Base-by-base conservation (phyloP, 2,797 vertebrate genomes). In the Australoheros facetus region DNA sequence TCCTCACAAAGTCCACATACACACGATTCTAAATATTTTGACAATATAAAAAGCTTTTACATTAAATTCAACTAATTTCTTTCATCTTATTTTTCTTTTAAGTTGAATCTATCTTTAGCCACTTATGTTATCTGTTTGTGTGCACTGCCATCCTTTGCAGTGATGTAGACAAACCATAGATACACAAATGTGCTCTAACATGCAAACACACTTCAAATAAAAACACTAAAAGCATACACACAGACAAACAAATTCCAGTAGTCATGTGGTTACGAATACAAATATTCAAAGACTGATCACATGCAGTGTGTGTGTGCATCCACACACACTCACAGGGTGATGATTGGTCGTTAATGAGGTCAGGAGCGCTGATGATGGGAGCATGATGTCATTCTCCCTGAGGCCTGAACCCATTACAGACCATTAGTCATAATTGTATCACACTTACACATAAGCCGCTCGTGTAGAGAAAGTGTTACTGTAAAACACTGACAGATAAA, bases 281-380 rank as follows among this genome's bases (percentile, higher is more conserved):
- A 14, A 39, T 39, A 51, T 14, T 48, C 57, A n/a, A 56, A 54
- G 16, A 55, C 26, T n/a, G 48, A 73, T 51, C 55, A 56, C 62
- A 62, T 0, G 7, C 5, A 54, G 60, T 17, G 23, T 42, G 14
- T 48, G 42, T 7, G 32, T 11, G 56, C 7, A 21, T 14, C n/a
- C 3, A 8, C 58, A 16, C 32, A 28, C 48, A 39, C 58, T 42
- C 59, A n/a, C 48, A 56, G 1, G 12, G 32, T 58, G 70, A 69
- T 70, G 83, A 89, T 76, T 62, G 84, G 89, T 4, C 80, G 78
- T 39, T 88, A 88, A 88, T 78, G 84, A 84, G 89, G 88, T 91
- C 90, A 83, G 53, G 7, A 42, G 71, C 23, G 7, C 71, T 51
- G 73, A 80, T 71, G 54, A 81, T 82, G 78, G 59, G 30, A 60